Evolutionary conservation across 53 echinoderm and acorn worm species (phyloP), one percentile per base, ranked within the genome.

Genomic region (Hippasteria phrygiana): DNA sequence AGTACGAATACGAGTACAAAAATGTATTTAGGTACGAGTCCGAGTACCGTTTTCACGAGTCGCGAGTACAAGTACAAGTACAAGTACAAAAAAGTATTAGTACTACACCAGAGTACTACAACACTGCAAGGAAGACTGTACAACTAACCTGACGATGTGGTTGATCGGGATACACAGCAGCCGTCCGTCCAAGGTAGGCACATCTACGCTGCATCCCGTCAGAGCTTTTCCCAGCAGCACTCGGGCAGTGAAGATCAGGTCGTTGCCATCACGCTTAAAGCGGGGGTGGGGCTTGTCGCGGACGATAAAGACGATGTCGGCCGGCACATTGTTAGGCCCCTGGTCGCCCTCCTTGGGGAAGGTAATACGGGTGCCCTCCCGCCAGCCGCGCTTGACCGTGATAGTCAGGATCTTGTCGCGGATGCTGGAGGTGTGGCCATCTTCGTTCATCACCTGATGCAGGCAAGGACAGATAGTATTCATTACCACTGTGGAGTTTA

Each of bases 291-390:
- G 94, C 74, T 98, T 98, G 87, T 98, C 94, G 4, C 94, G 65
- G 47, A 98, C 96, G n/a, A 98, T 87, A 55, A 98, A 98, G 70
- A 98, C 96, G 55, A 98, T 98, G 83, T 98, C 96, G 3, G 98
- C 98, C 28, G 98, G 98, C 22, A 98, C 91, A 80, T 94, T 98
- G 88, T 98, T 98, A 43, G 98, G 98, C 32, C 98, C 98, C 50
- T 98, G 98, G 87, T 98, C 98, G 2, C 96, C 98, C 54, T 98
- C 98, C 80, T 96, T 90, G 9, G 98, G 98, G 89, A 98, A 98
- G 11, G 98, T 98, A 90, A 98, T 96, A 36, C 98, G 89, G 12
- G 98, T 98, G 24, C 94, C 96, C 51, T 96, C 98, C 43, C 96
- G 83, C 98, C 98, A 98, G 2, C 98, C 98, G 41, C 92, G 92